phyloP scores from a whole-genome alignment of 2,888 invertebrate genomes.

The Cerastis leucographa region DNA sequence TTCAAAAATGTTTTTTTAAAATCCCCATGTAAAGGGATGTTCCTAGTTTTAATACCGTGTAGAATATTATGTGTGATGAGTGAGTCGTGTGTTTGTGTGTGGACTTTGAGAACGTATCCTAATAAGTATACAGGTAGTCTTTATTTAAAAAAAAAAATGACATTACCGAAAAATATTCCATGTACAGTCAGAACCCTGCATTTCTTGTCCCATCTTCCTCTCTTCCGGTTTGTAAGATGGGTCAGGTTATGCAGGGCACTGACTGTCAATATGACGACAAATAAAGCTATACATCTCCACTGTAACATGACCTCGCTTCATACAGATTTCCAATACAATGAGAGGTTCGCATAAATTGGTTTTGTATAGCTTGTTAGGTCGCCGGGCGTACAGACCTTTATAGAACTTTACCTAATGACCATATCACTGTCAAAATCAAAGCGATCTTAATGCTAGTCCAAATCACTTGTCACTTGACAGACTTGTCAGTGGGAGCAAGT shows the following conservation, averaged over 20 bases:
- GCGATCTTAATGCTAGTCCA: neutral
- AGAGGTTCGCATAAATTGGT: no score
- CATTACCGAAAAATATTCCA: slow-evolving; percentile 53
- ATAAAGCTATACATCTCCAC: no score
- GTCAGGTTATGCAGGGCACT: no score
- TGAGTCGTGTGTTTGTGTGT: slow-evolving; percentile 33
- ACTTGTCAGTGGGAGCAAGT: no score
- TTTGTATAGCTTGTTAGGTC: no score
- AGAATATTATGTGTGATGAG: slow-evolving; percentile 49
- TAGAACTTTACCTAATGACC: neutral
- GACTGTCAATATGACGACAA: no score
- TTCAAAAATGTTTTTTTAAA: slow-evolving; percentile 49
- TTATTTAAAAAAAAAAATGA: slow-evolving; percentile 13
- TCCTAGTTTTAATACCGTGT: slow-evolving; percentile 61
- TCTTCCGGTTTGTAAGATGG: no score
- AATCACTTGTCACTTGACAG: no score
- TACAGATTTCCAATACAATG: no score
- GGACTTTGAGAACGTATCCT: slow-evolving; percentile 22
- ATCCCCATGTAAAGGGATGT: slow-evolving; percentile 40
- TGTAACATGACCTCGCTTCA: no score
- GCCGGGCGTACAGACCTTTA: neutral
- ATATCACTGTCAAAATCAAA: neutral
- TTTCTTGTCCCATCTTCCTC: no score
- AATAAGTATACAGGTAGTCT: slow-evolving; percentile 19
- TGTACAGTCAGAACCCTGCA: neutral